A percentile compares a stretch with the other conserved stretches of the same genome.
Conservation (phyloP, 1,140 invertebrate genomes). For the Leucophenga varia region DNA sequence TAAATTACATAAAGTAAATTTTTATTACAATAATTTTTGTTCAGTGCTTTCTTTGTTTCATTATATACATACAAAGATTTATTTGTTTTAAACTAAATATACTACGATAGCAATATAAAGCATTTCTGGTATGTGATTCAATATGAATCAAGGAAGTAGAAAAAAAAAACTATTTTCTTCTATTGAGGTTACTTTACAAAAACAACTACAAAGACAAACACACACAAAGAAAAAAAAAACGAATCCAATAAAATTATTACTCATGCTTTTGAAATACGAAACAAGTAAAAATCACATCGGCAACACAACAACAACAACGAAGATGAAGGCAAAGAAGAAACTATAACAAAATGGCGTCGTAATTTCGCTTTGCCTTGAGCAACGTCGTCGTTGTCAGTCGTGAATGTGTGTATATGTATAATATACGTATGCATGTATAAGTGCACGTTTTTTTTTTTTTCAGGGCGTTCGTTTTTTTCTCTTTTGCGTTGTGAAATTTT, state of each 20-base stretch:
- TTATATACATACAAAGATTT: no score
- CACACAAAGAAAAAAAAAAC: conserved; percentile 22
- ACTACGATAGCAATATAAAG: neutral
- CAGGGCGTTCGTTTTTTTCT: no score
- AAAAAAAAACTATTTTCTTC: neutral
- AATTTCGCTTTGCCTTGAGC: no score
- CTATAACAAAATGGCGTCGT: conserved; percentile 15
- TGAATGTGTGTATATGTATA: no score
- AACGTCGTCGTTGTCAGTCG: conserved; percentile 2
- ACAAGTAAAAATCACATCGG: no score
- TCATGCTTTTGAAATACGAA: conserved; percentile 25
- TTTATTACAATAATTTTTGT: conserved; percentile 24
- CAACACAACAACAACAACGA: no score
- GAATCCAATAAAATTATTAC: conserved; percentile 16
- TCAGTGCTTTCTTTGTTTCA: neutral
- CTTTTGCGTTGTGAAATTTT: conserved; percentile 18
- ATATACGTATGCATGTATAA: no score
- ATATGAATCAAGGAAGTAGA: conserved; percentile 31
- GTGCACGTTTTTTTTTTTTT: no score
- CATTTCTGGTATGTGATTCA: conserved; percentile 17
- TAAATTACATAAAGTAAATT: conserved; percentile 42
- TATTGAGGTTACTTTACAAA: conserved; percentile 12
- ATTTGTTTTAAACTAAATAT: conserved; percentile 9
- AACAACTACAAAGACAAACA: conserved; percentile 6
- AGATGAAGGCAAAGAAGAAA: conserved; percentile 12